Percentiles rank a stretch among this genome's conserved stretches.
Evolutionary conservation across 1,140 invertebrate species (phyloP).

Genomic region (Uloborus diversus): DNA sequence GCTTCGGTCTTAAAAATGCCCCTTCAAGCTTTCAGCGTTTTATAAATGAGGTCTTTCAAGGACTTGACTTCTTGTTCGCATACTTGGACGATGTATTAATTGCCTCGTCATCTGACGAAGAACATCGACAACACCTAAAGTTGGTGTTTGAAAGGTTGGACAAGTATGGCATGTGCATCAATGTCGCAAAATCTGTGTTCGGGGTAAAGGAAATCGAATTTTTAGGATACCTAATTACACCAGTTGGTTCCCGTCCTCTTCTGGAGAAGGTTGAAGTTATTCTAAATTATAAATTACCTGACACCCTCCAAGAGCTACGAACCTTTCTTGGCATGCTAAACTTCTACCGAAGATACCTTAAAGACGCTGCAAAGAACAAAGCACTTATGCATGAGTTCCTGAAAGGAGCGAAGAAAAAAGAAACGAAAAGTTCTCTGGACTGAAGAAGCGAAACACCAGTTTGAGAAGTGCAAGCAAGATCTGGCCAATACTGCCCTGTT

Average conservation of each 20-base stretch:
- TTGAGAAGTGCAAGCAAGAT: constrained; percentile 63
- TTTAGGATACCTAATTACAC: constrained; percentile 9
- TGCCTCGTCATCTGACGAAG: constrained; percentile 60
- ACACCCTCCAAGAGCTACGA: constrained; percentile 61
- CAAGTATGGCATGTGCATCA: constrained; percentile 61
- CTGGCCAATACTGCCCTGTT: constrained; percentile 55
- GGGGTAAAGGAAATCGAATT: constrained; percentile 2
- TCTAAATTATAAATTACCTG: constrained; percentile 61
- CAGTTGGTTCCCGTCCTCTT: not conserved
- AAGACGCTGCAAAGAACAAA: constrained; percentile 57
- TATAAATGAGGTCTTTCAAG: constrained; percentile 66
- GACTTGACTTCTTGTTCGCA: constrained; percentile 61
- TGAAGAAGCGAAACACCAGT: constrained; percentile 60
- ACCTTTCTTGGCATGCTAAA: constrained; percentile 64
- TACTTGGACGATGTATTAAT: constrained; percentile 71
- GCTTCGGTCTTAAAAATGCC: constrained; percentile 67
- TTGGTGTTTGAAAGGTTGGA: constrained; percentile 62
- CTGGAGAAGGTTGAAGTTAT: constrained; percentile 19
- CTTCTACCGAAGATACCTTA: constrained; percentile 65
- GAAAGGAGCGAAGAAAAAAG: constrained; percentile 25
- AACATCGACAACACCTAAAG: constrained; percentile 63
- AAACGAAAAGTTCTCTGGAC: constrained; percentile 48
- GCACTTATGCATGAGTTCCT: constrained; percentile 34
- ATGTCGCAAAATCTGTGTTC: constrained; percentile 48
- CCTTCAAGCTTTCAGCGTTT: constrained; percentile 68